Conservation (phyloP, 1,140 invertebrate species). For the Brachionus rubens region DNA sequence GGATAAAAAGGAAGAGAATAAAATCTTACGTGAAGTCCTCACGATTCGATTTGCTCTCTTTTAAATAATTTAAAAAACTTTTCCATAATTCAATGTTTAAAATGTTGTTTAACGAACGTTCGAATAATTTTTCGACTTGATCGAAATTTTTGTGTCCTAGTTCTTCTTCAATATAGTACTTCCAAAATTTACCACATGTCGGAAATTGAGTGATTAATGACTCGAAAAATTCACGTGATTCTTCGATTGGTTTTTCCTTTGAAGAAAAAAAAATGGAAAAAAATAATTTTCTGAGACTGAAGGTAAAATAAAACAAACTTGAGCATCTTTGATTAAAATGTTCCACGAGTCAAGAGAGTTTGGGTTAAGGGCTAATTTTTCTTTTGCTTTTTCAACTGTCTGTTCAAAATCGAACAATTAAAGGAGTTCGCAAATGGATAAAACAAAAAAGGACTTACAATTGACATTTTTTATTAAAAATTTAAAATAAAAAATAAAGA, state of each 20-base stretch:
- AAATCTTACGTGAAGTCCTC: constrained; percentile 84
- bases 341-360: constrained; percentile 35
- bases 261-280: constrained; percentile 51
- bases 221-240: constrained; percentile 87
- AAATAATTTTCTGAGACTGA: background rate
- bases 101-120: constrained; percentile 93
- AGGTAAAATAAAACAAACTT: background rate
- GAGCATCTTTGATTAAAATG: constrained; percentile 28
- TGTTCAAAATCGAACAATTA: background rate
- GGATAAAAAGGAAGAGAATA: background rate
- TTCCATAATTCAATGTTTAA: constrained; percentile 98
- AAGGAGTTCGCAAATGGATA: background rate
- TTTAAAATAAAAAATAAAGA: background rate
- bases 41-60: constrained; percentile 88
- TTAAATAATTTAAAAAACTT: constrained; percentile 94
- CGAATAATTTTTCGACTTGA: constrained; percentile 96
- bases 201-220: constrained; percentile 87
- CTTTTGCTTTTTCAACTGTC: constrained; percentile 7
- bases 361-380: background rate
- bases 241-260: constrained; percentile 79
- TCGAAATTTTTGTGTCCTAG: constrained; percentile 76
- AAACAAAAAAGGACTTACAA: background rate
- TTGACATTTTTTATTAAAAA: background rate
- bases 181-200: constrained; percentile 94
- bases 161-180: constrained; percentile 99